Evolutionary conservation across 1,140 invertebrate species (phyloP).

Genomic region (Monomorium pharaonis): DNA sequence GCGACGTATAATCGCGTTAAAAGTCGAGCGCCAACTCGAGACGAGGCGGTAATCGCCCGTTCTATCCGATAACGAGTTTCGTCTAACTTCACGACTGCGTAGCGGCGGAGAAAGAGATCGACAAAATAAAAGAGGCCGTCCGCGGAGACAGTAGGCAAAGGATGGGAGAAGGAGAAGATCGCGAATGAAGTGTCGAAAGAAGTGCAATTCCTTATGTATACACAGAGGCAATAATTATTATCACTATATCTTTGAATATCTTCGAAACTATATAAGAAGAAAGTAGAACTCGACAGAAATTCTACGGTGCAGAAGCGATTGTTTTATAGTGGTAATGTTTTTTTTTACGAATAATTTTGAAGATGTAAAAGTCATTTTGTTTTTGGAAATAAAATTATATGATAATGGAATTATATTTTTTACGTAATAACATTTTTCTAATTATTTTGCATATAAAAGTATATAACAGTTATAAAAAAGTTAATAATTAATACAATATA

Average conservation of each 20-base stretch:
- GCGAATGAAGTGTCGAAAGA: not conserved
- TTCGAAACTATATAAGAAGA: no score
- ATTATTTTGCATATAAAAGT: no score
- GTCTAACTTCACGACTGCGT: slow-evolving; percentile 70
- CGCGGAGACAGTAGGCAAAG: slow-evolving; percentile 37
- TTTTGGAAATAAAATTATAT: no score
- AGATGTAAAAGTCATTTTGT: no score
- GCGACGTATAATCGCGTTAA: slow-evolving; percentile 73
- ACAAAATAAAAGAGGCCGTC: slow-evolving; percentile 55
- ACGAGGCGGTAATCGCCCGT: slow-evolving; percentile 72
- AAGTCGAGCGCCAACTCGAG: slow-evolving; percentile 72
- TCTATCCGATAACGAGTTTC: slow-evolving; percentile 74
- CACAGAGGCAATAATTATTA: not conserved
- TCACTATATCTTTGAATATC: no score
- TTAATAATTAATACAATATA: no score
- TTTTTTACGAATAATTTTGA: not conserved
- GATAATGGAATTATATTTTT: no score
- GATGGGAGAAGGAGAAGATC: slow-evolving; percentile 24
- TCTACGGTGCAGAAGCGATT: no score
- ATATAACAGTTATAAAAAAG: no score
- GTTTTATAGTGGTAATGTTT: not conserved
- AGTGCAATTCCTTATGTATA: not conserved
- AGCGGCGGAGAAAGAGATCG: slow-evolving; percentile 59
- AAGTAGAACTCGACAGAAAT: no score
- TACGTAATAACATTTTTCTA: no score